Conservation (phyloP, 2,113 vertebrate genomes). For the Rhinolophus sinicus region DNA sequence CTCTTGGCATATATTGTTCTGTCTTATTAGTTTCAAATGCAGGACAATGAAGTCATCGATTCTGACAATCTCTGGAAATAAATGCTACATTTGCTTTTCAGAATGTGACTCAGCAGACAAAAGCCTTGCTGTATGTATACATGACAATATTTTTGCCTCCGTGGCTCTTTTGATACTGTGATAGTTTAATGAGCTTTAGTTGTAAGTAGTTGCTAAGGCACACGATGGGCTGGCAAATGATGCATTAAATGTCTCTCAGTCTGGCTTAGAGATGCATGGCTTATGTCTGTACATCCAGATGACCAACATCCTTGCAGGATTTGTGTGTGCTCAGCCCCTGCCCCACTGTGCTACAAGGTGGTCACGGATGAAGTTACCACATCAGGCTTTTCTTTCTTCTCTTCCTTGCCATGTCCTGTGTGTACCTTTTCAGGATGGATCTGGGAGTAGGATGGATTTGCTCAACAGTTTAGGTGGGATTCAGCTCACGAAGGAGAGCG, state of each 20-base stretch:
- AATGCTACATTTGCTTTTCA: not conserved
- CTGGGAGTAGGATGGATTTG: not conserved
- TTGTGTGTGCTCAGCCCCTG: not conserved
- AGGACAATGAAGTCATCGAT: not conserved
- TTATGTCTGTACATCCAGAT: not conserved
- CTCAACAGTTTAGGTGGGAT: not conserved
- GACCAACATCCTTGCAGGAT: not conserved
- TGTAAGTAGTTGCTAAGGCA: not conserved
- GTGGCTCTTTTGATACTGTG: not conserved
- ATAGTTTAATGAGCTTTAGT: not conserved
- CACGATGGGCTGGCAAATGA: not conserved
- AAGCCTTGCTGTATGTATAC: not conserved
- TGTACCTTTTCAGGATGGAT: too few relatives aligned
- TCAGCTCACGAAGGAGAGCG: not conserved
- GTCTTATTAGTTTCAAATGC: not conserved
- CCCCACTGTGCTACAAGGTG: not conserved
- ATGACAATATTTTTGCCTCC: not conserved
- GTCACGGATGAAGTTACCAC: not conserved
- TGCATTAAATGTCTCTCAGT: not conserved
- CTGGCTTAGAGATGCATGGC: not conserved
- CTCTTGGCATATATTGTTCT: not conserved
- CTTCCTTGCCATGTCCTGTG: too few relatives aligned
- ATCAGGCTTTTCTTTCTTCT: not conserved
- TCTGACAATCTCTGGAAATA: not conserved
- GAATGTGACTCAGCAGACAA: not conserved